Percentiles rank a stretch among this genome's conserved stretches.
Evolutionary conservation across 2,888 invertebrate species (phyloP).

Genomic region (Brachyptera risi): DNA sequence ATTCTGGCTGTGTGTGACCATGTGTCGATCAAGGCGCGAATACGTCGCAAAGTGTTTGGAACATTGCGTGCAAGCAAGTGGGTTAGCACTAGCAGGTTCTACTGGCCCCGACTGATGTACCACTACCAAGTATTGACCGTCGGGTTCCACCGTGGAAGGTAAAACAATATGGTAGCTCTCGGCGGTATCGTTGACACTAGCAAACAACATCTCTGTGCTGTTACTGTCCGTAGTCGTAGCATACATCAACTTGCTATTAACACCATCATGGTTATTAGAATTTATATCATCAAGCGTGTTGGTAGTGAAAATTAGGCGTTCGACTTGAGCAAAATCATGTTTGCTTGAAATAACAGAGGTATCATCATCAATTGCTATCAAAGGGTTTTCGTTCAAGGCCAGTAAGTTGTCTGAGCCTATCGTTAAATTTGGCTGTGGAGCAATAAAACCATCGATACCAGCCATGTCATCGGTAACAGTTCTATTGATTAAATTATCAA

Average conservation of each 20-base stretch:
- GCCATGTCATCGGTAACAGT: neutral
- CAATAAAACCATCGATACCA: neutral
- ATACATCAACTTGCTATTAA: no score
- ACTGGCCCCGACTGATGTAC: neutral
- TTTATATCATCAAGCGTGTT: no score
- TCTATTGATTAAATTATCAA: neutral
- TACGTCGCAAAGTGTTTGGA: slow-evolving; percentile 3
- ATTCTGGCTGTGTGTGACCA: slow-evolving; percentile 12
- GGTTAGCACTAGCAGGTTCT: neutral
- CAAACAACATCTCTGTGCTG: no score
- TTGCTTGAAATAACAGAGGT: no score
- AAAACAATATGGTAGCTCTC: neutral
- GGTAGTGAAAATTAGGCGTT: no score
- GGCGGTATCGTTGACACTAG: no score
- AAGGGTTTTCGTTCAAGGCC: neutral
- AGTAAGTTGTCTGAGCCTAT: neutral
- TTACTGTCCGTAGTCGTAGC: no score
- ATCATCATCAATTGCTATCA: neutral
- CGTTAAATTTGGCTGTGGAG: neutral
- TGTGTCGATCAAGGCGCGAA: slow-evolving; percentile 34
- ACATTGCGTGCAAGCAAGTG: slow-evolving; percentile 9
- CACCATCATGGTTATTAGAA: no score
- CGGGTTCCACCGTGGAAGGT: neutral
- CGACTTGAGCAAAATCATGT: no score
- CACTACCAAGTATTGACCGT: neutral